Evolutionary conservation across 2,888 invertebrate species (phyloP).

Genomic region (Eumacrocentrus americanus): DNA sequence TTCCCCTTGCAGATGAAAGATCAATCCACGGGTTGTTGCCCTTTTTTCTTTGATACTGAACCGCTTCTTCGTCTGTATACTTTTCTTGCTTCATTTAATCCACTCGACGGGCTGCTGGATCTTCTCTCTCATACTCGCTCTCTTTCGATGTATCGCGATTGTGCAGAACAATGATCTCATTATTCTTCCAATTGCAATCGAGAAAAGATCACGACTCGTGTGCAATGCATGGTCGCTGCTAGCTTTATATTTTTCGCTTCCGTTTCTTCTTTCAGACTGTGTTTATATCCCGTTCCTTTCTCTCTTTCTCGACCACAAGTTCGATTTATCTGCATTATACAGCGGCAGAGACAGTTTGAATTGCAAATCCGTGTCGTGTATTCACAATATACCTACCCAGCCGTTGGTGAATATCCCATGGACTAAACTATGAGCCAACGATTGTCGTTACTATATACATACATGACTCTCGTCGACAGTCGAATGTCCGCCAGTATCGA

Average conservation of each 20-base stretch:
- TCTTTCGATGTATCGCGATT: slow-evolving; percentile 8
- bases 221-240: slow-evolving; percentile 32
- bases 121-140: slow-evolving; percentile 17
- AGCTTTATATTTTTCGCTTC: slow-evolving; percentile 30
- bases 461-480: slow-evolving; percentile 27
- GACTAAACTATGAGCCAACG: slow-evolving; percentile 35
- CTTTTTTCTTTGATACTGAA: slow-evolving; percentile 27
- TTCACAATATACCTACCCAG: slow-evolving; percentile 36
- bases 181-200: slow-evolving; percentile 49
- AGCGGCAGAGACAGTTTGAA: slow-evolving; percentile 48
- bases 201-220: slow-evolving; percentile 42
- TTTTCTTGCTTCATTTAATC: slow-evolving; percentile 25
- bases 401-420: slow-evolving; percentile 22
- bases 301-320: slow-evolving; percentile 28
- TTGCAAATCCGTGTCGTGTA: slow-evolving; percentile 52
- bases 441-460: slow-evolving; percentile 39
- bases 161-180: slow-evolving; percentile 51
- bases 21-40: slow-evolving; percentile 31
- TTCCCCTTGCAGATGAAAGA: slow-evolving; percentile 31
- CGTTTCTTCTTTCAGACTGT: slow-evolving; percentile 30
- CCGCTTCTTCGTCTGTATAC: slow-evolving; percentile 5
- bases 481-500: neutral
- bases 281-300: slow-evolving; percentile 25
- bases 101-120: slow-evolving; percentile 8
- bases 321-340: slow-evolving; percentile 52